Percentiles rank a stretch among this genome's conserved stretches.
These are phyloP conservation scores for Sminthopsis crassicaudata DNA, from an alignment of 2,113 vertebrate species.

Conservation along the genomic window DNA sequence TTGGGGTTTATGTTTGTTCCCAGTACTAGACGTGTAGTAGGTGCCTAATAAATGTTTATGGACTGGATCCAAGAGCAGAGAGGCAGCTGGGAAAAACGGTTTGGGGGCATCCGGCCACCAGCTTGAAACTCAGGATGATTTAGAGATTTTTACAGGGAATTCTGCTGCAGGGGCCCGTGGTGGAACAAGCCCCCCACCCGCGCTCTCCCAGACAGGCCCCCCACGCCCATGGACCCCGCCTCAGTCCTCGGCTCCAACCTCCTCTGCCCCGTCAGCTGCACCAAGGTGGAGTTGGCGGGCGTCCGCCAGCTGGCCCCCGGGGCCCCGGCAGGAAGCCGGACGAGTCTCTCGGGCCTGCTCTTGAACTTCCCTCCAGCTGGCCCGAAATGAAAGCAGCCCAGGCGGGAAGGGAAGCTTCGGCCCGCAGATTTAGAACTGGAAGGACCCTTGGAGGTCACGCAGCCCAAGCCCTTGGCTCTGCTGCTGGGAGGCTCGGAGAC, in stretches of 20 bases:
- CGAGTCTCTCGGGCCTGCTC: slow-evolving; percentile 46
- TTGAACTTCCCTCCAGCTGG: slow-evolving; percentile 51
- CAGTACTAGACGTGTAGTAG: not conserved
- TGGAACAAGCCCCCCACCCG: not conserved
- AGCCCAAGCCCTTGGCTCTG: not conserved
- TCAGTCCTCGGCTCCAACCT: slow-evolving; percentile 31
- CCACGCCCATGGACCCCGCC: not conserved
- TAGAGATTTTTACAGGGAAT: slow-evolving; percentile 1
- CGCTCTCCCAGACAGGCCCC: not conserved
- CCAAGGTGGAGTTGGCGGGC: slow-evolving; percentile 51
- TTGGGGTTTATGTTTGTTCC: not conserved
- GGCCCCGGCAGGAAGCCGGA: slow-evolving; percentile 13
- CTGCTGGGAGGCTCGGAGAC: not conserved
- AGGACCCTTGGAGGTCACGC: not conserved
- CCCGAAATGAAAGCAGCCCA: slow-evolving; percentile 40
- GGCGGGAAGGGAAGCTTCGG: not conserved
- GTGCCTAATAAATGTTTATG: not conserved
- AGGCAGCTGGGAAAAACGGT: not conserved
- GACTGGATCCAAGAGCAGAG: not conserved
- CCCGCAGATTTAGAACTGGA: not conserved
- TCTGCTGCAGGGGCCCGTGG: fast-evolving
- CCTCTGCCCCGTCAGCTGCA: slow-evolving; percentile 33
- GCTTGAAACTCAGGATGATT: not conserved
- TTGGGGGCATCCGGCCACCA: fast-evolving
- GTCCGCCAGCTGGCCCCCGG: not conserved